Percentiles rank a stretch among this genome's conserved stretches.
These are phyloP conservation scores for Microctonus aethiopoides DNA, from an alignment of 2,888 invertebrate species.

Conservation along the genomic window DNA sequence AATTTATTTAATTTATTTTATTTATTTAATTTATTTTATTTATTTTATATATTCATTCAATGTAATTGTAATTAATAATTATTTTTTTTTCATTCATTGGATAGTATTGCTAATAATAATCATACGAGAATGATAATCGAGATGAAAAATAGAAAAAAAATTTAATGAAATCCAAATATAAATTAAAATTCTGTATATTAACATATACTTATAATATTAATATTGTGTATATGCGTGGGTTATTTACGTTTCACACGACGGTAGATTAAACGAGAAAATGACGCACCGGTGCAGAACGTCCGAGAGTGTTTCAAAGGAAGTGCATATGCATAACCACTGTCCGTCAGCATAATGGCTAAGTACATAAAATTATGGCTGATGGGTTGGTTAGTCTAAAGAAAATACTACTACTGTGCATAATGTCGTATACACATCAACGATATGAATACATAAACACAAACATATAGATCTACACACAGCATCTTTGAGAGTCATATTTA, in stretches of 20 bases:
- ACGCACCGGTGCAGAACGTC: constrained; percentile 33
- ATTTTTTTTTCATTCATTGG: too few relatives aligned
- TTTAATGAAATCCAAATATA: too few relatives aligned
- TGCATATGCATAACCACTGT: constrained; percentile 32
- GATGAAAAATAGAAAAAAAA: constrained; percentile 10
- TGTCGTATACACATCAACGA: background rate
- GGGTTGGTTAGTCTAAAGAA: constrained; percentile 19
- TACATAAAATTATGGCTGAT: constrained; percentile 31
- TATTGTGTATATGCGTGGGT: constrained; percentile 19
- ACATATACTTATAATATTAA: constrained; percentile 1
- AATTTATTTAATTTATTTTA: too few relatives aligned
- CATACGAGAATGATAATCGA: constrained; percentile 17
- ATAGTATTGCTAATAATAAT: too few relatives aligned
- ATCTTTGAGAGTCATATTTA: too few relatives aligned
- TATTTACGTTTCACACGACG: constrained; percentile 34
- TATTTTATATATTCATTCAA: too few relatives aligned
- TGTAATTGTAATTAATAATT: too few relatives aligned
- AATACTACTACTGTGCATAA: constrained; percentile 1
- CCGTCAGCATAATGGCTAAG: constrained; percentile 36
- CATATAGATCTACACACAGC: background rate
- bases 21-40: too few relatives aligned
- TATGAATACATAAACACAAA: background rate
- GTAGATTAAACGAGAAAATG: constrained; percentile 37
- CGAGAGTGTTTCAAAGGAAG: constrained; percentile 34
- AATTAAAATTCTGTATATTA: background rate